A percentile compares a stretch with the other conserved stretches of the same genome.
These are phyloP conservation scores for Gymnogyps californianus DNA, from an alignment of 2,113 vertebrate genomes.

Conservation along the genomic window DNA sequence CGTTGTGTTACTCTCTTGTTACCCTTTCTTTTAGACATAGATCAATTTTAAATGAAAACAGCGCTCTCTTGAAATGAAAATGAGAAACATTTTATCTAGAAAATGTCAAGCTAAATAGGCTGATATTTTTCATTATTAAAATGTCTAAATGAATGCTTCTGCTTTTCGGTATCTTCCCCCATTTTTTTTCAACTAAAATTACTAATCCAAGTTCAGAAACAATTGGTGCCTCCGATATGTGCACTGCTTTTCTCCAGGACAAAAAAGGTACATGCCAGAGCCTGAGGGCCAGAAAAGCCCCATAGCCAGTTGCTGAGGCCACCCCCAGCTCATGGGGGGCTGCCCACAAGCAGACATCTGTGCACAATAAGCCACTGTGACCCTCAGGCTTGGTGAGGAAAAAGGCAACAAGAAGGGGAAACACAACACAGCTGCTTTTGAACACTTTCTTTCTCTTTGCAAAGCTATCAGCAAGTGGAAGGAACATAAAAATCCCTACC, in stretches of 20 bases:
- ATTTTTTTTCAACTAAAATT: neutral
- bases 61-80: neutral
- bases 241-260: neutral
- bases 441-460: neutral
- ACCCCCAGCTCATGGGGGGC: neutral
- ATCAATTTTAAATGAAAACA: slow-evolving; percentile 15
- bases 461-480: neutral
- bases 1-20: neutral
- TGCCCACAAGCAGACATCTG: neutral
- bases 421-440: neutral
- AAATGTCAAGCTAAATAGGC: neutral
- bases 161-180: neutral
- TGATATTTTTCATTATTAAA: slow-evolving; percentile 10
- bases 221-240: neutral
- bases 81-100: neutral
- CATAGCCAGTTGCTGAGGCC: neutral
- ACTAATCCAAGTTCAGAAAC: neutral
- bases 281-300: neutral
- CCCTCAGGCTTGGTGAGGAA: neutral
- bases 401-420: neutral
- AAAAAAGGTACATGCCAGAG: neutral
- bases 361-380: neutral
- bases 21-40: neutral
- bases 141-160: neutral
- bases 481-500: neutral